phyloP scores from a whole-genome alignment of 2,888 invertebrate genomes.

The Belgica antarctica region DNA sequence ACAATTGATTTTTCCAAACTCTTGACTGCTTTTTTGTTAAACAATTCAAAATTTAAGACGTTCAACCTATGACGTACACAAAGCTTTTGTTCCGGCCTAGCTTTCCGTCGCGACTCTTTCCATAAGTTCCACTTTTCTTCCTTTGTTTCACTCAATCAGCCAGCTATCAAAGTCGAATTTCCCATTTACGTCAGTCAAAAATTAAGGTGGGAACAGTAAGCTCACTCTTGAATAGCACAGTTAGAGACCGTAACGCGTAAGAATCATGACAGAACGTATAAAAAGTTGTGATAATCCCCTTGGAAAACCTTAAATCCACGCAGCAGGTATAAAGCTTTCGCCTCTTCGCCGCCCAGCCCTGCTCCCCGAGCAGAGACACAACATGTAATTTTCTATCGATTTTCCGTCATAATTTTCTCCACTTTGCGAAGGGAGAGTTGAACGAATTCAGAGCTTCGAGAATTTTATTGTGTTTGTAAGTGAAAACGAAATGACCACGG shows the following conservation, averaged over 20 bases:
- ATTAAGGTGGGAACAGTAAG: not conserved
- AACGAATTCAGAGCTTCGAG: not conserved
- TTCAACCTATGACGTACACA: too few species aligned
- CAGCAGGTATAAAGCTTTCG: slow-evolving; percentile 16
- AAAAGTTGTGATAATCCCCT: not conserved
- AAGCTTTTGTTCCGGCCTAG: not conserved
- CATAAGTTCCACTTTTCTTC: not conserved
- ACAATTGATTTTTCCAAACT: too few species aligned
- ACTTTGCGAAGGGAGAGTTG: slow-evolving; percentile 18
- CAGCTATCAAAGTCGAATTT: not conserved
- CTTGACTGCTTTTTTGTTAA: too few species aligned
- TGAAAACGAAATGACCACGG: slow-evolving; percentile 11
- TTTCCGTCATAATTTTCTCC: slow-evolving; percentile 36
- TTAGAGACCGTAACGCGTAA: not conserved
- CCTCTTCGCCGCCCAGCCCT: not conserved
- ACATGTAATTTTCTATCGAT: slow-evolving; percentile 41
- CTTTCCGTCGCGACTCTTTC: not conserved
- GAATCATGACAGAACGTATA: not conserved
- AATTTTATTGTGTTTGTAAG: not conserved
- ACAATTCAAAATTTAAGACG: too few species aligned
- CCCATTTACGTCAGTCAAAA: not conserved
- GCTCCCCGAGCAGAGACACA: not conserved
- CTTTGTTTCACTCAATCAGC: too few species aligned
- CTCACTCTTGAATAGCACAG: not conserved
- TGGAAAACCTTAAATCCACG: not conserved